A percentile compares a stretch with the other conserved stretches of the same genome.
Evolutionary conservation across 2,113 vertebrate genomes (phyloP).

Genomic region (Elephantulus edwardii): DNA sequence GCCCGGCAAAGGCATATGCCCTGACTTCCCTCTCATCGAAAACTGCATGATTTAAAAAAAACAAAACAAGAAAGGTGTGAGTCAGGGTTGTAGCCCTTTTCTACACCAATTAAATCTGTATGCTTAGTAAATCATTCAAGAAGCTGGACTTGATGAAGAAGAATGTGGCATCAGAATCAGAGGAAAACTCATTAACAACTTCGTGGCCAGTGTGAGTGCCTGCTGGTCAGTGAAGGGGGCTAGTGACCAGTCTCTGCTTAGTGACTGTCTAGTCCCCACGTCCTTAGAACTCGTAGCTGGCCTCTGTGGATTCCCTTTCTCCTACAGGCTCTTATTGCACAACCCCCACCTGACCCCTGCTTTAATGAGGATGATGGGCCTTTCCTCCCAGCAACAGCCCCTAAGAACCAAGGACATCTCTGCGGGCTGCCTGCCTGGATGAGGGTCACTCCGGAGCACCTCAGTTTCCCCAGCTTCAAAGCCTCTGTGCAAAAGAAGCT

Average conservation of each 20-base stretch:
- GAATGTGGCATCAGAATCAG: too few relatives aligned
- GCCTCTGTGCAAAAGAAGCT: not conserved
- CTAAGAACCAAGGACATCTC: not conserved
- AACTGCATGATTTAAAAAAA: too few relatives aligned
- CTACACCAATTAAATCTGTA: too few relatives aligned
- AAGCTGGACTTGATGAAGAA: too few relatives aligned
- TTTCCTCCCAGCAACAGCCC: not conserved
- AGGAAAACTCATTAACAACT: too few relatives aligned
- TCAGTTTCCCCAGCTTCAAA: conserved; percentile 26
- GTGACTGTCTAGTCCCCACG: not conserved
- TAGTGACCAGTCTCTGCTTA: not conserved
- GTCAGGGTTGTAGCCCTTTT: too few relatives aligned
- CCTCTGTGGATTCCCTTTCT: not conserved
- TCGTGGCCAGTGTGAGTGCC: not conserved
- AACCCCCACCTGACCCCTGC: not conserved
- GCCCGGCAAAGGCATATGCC: not conserved
- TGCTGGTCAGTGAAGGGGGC: not conserved
- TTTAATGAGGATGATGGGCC: not conserved
- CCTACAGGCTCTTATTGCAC: not conserved
- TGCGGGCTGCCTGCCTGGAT: not conserved
- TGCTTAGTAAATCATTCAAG: too few relatives aligned
- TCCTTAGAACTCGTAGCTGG: not conserved
- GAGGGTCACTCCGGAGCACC: not conserved
- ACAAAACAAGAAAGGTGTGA: too few relatives aligned
- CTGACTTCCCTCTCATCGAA: not conserved